A percentile compares a stretch with the other conserved stretches of the same genome.
Evolutionary conservation across 2,888 invertebrate species (phyloP).

Genomic region (Dastarcus helophoroides): DNA sequence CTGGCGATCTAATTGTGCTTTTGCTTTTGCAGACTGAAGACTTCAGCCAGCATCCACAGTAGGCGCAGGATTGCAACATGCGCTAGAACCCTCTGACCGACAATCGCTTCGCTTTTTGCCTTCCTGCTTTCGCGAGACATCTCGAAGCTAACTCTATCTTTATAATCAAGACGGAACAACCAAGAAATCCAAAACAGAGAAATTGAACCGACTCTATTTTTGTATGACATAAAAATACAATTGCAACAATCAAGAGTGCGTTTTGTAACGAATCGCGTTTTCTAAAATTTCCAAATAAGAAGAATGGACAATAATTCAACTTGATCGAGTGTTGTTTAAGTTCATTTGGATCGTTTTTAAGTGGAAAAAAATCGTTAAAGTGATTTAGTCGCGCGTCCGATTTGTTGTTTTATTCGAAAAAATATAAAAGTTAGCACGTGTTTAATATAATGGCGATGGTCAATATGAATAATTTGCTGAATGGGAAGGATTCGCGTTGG

Average conservation of each 20-base stretch:
- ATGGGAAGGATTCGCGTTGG: constrained; percentile 99
- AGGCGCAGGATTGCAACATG: constrained; percentile 33
- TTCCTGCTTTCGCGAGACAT: constrained; percentile 30
- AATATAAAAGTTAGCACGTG: neutral
- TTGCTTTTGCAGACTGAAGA: constrained; percentile 26
- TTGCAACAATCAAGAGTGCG: neutral
- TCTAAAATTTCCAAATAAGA: constrained; percentile 11
- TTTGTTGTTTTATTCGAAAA: neutral
- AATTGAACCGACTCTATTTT: constrained; percentile 24
- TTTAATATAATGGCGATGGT: constrained; percentile 65
- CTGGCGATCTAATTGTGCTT: constrained; percentile 16
- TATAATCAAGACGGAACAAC: constrained; percentile 15
- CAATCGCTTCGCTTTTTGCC: constrained; percentile 37
- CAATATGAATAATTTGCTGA: constrained; percentile 92
- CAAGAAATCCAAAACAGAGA: constrained; percentile 10
- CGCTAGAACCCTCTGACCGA: constrained; percentile 32
- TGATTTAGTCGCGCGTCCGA: no score
- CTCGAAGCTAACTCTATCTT: constrained; percentile 6
- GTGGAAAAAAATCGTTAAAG: no score
- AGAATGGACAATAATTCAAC: constrained; percentile 34
- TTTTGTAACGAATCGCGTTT: constrained; percentile 3
- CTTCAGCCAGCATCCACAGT: constrained; percentile 24
- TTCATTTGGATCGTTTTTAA: constrained; percentile 18
- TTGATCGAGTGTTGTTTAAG: constrained; percentile 21
- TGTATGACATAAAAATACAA: constrained; percentile 14